Conservation (phyloP, 2,888 invertebrate species). For the Spilarctia lutea region DNA sequence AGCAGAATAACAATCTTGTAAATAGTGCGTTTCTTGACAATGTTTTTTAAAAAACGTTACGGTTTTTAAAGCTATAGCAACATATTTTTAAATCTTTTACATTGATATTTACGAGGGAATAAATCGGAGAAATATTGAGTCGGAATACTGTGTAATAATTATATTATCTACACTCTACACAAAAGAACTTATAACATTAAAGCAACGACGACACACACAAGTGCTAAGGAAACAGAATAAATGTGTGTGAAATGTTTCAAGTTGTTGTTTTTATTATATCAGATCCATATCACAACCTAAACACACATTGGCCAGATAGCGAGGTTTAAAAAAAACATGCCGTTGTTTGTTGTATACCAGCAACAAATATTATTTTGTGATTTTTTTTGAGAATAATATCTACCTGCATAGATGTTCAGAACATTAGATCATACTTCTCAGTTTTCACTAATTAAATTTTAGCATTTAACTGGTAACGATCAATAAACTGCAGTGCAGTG, state of each 20-base stretch:
- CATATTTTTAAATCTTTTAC: too few species aligned
- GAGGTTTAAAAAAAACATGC: slow-evolving; percentile 22
- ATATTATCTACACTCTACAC: neutral
- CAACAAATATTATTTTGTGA: slow-evolving; percentile 7
- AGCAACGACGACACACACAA: neutral
- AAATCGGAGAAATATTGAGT: neutral
- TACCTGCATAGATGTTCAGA: neutral
- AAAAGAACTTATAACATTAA: neutral
- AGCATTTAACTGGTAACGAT: neutral
- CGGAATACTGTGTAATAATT: neutral
- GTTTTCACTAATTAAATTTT: neutral
- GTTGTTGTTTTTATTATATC: neutral
- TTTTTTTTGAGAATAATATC: slow-evolving; percentile 1
- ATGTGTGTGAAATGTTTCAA: neutral
- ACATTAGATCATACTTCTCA: too few species aligned
- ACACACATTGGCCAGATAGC: slow-evolving; percentile 42
- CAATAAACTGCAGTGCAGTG: neutral
- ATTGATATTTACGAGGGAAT: too few species aligned
- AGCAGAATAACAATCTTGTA: too few species aligned
- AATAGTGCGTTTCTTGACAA: too few species aligned
- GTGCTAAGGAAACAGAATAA: neutral
- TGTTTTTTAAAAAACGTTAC: too few species aligned
- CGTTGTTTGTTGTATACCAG: slow-evolving; percentile 11
- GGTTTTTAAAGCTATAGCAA: too few species aligned
- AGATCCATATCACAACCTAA: slow-evolving; percentile 38